Base-by-base conservation (phyloP, 1,140 invertebrate species). In the Colletes latitarsis region DNA sequence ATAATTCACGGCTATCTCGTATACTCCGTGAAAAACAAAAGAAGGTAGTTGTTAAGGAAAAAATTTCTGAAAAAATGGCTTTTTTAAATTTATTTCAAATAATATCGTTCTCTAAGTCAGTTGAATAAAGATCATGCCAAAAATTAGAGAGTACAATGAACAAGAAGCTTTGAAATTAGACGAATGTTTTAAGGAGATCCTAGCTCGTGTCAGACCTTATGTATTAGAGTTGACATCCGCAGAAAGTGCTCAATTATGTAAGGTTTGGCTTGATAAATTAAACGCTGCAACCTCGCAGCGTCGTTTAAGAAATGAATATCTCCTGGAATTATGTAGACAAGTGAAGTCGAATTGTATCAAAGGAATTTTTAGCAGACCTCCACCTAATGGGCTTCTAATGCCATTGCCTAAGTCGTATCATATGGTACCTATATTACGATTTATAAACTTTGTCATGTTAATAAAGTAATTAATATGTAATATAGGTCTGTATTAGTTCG, bases 261-360 rank as follows among this genome's bases (percentile, higher is more conserved):
- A 88, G 67, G 63, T 89, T 49, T 94, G 93, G 93, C 74, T 93
- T 6, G 86, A 93, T 6, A 93, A 93, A 79, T 83, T 94, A 14
- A 89, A 88, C 55, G 14, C n/a, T 5, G 72, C 88, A 0, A 63
- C 76, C 2, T 67, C 82, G 2, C 90, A 93, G 41, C 90, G 90
- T n/a, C 73, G 53, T 43, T 72, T 92, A 4, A 87, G 93, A 62
- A 94, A 94, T 69, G 76, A 89, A 39, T 93, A 94, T 85, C 78
- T 94, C 9, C 17, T 89, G 2, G 91, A 93, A 73, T 85, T 94
- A 6, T 89, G 82, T 57, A 84, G 77, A 8, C 91, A 93, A 60
- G 77, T 94, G 46, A 88, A 87, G 81, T 77, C 67, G 58, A 90
- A 90, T 19, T 82, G 79, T 53, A 41, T 93, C 2, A 85, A 67